Evolutionary conservation across 2,797 vertebrate genomes (phyloP).

Genomic region (Sparus aurata): DNA sequence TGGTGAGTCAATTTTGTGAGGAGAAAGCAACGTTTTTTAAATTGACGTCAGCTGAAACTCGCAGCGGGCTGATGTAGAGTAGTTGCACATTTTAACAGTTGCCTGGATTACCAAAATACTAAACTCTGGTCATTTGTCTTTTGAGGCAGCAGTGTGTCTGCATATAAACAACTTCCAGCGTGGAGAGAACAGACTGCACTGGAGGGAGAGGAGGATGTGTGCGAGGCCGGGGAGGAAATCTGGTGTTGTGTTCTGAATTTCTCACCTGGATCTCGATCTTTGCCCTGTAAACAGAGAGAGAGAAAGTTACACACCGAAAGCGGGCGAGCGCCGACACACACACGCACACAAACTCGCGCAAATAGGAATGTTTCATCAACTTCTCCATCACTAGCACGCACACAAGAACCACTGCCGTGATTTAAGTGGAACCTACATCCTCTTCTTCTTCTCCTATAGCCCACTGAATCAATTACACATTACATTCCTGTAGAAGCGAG

Average conservation of each 20-base stretch:
- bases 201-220: not conserved
- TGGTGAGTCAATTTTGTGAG: not conserved
- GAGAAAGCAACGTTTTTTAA: not conserved
- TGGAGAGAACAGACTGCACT: not conserved
- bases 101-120: not conserved
- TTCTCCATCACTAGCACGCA: not conserved
- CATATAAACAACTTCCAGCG: constrained; percentile 3
- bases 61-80: not conserved
- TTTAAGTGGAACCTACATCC: not conserved
- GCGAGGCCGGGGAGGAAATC: not conserved
- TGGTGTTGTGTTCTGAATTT: constrained; percentile 12
- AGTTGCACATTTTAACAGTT: constrained; percentile 4
- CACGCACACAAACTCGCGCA: not conserved
- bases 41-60: not conserved
- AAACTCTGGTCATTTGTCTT: constrained; percentile 10
- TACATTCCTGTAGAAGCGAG: constrained; percentile 17
- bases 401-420: not conserved
- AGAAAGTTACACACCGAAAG: constrained; percentile 36
- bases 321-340: not conserved
- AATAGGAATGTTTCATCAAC: not conserved
- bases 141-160: not conserved
- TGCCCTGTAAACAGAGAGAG: constrained; percentile 68
- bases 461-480: constrained; percentile 32
- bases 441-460: not conserved
- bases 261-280: constrained; percentile 84